Evolutionary conservation across 1,140 invertebrate genomes (phyloP).

Genomic region (Micrasema longulum): DNA sequence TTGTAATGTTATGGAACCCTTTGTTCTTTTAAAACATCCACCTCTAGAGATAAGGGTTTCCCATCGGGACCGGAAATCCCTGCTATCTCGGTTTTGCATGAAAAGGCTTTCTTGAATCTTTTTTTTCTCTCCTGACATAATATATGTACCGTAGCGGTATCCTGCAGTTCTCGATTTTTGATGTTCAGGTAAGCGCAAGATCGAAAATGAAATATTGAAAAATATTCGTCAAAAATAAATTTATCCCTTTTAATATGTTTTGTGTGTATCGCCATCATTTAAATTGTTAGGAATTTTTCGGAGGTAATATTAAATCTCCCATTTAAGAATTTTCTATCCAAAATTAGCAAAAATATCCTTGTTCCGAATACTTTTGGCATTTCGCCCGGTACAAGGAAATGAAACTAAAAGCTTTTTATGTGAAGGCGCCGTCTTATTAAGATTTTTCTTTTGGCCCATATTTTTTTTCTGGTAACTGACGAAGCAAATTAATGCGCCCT

Average conservation of each 20-base stretch:
- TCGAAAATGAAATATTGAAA: too few species aligned
- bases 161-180: too few species aligned
- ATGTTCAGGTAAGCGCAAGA: too few species aligned
- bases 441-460: constrained; percentile 8
- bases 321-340: too few species aligned
- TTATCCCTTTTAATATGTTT: too few species aligned
- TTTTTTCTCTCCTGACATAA: too few species aligned
- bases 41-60: constrained; percentile 36
- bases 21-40: constrained; percentile 13
- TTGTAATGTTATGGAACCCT: background rate
- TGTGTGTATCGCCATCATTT: too few species aligned
- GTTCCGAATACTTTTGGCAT: constrained; percentile 15
- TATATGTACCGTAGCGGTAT: too few species aligned
- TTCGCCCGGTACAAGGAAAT: constrained; percentile 10
- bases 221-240: too few species aligned
- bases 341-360: constrained; percentile 3
- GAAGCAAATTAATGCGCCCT: constrained; percentile 39
- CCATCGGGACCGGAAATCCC: constrained; percentile 34
- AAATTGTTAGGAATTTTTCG: too few species aligned
- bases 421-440: constrained; percentile 16
- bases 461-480: constrained; percentile 16
- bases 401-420: constrained; percentile 32
- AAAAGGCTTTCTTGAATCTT: constrained; percentile 23
- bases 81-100: constrained; percentile 27
- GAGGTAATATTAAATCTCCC: too few species aligned